A percentile compares a stretch with the other conserved stretches of the same genome.
These are phyloP conservation scores for Aproaerema taeniolella DNA, from an alignment of 2,888 invertebrate genomes.

Conservation along the genomic window DNA sequence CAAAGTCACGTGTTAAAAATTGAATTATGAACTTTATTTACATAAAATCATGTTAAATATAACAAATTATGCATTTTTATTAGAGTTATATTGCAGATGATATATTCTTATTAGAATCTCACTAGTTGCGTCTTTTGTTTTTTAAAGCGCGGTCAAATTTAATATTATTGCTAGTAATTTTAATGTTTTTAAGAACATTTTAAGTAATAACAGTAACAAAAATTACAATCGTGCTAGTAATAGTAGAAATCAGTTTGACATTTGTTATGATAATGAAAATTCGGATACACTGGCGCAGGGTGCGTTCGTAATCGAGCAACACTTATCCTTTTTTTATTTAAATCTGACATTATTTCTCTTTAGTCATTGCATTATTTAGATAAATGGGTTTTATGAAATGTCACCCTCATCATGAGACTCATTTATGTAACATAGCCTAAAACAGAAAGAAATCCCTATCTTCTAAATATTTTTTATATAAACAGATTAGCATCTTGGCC, in stretches of 20 bases:
- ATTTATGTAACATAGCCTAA: too few species aligned
- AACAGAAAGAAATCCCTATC: too few species aligned
- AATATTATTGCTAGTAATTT: slow-evolving; percentile 1
- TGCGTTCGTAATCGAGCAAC: too few species aligned
- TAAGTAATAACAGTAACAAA: background rate
- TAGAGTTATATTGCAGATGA: background rate
- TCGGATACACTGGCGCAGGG: too few species aligned
- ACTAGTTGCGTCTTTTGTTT: background rate
- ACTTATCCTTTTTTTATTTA: too few species aligned
- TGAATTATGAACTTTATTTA: slow-evolving; percentile 50
- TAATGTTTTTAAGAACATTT: background rate
- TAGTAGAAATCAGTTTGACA: background rate
- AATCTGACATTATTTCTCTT: too few species aligned
- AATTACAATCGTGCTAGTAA: background rate
- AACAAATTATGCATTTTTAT: slow-evolving; percentile 8
- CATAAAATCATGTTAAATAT: slow-evolving; percentile 36
- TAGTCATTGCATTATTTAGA: too few species aligned
- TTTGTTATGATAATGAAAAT: too few species aligned
- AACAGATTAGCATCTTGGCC: too few species aligned
- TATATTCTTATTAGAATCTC: slow-evolving; percentile 33
- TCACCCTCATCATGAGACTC: too few species aligned
- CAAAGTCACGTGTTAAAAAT: slow-evolving; percentile 34
- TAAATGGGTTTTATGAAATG: too few species aligned
- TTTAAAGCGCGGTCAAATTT: background rate
- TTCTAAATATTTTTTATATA: too few species aligned